A percentile compares a stretch with the other conserved stretches of the same genome.
These are phyloP conservation scores for Chinchilla lanigera DNA, from an alignment of 2,113 vertebrate genomes.

Conservation along the genomic window DNA sequence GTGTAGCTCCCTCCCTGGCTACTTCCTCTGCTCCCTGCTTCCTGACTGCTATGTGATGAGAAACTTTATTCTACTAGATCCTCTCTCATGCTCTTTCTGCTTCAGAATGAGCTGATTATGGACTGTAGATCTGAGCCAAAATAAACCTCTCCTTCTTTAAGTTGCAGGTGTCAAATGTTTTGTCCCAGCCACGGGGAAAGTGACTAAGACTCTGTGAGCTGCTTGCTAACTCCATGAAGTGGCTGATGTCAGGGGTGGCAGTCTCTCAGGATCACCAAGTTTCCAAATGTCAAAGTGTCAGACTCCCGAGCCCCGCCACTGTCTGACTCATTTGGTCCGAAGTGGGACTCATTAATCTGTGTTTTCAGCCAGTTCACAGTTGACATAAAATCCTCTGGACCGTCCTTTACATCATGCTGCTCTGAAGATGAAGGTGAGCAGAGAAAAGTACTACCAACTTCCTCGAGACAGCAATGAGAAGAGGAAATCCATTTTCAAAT, in stretches of 20 bases:
- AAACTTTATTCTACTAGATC: background rate
- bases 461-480: too few species aligned
- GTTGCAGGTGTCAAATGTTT: background rate
- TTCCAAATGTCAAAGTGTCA: background rate
- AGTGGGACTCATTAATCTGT: background rate
- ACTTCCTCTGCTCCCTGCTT: background rate
- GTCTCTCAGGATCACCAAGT: background rate
- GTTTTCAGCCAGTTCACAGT: background rate
- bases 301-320: background rate
- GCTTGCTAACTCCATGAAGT: background rate
- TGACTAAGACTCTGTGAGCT: background rate
- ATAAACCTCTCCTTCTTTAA: background rate
- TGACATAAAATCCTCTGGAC: background rate
- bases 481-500: background rate
- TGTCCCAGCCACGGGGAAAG: background rate
- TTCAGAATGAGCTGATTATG: background rate
- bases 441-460: too few species aligned
- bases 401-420: background rate
- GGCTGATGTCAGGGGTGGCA: too few species aligned
- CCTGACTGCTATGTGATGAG: background rate
- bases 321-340: background rate
- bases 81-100: background rate
- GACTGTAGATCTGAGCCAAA: background rate
- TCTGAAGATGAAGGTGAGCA: background rate
- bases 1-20: background rate